A percentile compares a stretch with the other conserved stretches of the same genome.
phyloP scores from a whole-genome alignment of 2,888 invertebrate genomes.

The Eledona agricola region DNA sequence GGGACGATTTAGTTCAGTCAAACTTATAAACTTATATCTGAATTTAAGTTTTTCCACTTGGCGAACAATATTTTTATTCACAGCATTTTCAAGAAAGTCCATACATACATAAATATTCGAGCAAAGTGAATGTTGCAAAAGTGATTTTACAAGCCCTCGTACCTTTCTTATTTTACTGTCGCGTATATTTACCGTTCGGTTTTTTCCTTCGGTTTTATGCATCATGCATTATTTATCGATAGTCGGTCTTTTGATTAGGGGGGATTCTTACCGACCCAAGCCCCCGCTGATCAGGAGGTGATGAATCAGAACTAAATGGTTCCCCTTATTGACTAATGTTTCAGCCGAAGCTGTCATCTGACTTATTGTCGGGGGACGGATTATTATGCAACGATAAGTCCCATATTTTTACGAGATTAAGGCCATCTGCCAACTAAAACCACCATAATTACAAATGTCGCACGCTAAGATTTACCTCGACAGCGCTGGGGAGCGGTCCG shows the following conservation, averaged over 20 bases:
- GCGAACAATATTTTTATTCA: conserved; percentile 27
- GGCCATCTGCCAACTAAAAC: conserved; percentile 31
- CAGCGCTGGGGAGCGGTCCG: conserved; percentile 1
- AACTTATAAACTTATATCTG: conserved; percentile 50
- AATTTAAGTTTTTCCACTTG: conserved; percentile 41
- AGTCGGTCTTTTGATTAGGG: conserved; percentile 44
- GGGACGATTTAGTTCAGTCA: conserved; percentile 49
- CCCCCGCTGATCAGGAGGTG: conserved; percentile 43
- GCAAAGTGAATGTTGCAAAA: conserved; percentile 27
- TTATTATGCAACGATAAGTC: conserved; percentile 37
- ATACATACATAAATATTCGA: conserved; percentile 23
- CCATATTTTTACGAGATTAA: conserved; percentile 36
- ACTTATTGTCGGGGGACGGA: conserved; percentile 38
- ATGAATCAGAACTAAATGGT: conserved; percentile 58
- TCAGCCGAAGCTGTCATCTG: conserved; percentile 38
- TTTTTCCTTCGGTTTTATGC: conserved; percentile 23
- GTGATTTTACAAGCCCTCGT: conserved; percentile 20
- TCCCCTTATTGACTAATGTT: conserved; percentile 46
- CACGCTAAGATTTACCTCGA: conserved; percentile 15
- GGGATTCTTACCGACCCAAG: conserved; percentile 37
- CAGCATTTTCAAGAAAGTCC: conserved; percentile 23
- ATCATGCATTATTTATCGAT: conserved; percentile 48
- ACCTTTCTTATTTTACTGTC: conserved; percentile 16
- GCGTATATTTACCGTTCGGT: conserved; percentile 7
- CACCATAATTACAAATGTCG: conserved; percentile 27